Evolutionary conservation across 1,140 invertebrate genomes (phyloP).

Genomic region (Bilobella aurantiaca): DNA sequence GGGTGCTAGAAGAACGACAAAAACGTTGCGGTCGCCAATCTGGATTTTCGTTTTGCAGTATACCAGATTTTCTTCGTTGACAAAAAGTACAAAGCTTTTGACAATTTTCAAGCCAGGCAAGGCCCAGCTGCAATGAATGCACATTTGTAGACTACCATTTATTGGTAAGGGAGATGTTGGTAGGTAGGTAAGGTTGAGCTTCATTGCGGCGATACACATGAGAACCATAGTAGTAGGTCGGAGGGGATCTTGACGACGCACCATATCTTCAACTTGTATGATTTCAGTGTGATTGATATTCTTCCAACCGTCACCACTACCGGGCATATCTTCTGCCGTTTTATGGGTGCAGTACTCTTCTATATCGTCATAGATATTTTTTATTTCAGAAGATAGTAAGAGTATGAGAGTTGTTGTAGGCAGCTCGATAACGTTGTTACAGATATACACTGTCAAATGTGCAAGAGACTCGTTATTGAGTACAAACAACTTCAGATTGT

Average conservation of each 20-base stretch:
- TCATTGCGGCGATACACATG: background rate
- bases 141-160: background rate
- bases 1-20: background rate
- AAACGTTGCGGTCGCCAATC: background rate
- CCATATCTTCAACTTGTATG: no score
- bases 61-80: background rate
- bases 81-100: background rate
- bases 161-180: background rate
- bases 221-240: no score
- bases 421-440: no score
- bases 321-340: background rate
- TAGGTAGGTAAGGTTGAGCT: background rate
- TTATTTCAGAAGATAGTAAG: no score
- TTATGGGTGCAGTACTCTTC: background rate
- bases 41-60: background rate
- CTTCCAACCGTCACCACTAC: background rate
- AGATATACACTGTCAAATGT: no score
- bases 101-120: background rate
- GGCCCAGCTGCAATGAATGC: background rate
- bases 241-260: no score
- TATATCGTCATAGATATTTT: no score
- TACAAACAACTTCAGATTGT: background rate
- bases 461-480: no score
- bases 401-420: no score
- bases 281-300: background rate